These are phyloP conservation scores for Protonibea diacanthus DNA, from an alignment of 2,797 vertebrate species.

Conservation along the genomic window DNA sequence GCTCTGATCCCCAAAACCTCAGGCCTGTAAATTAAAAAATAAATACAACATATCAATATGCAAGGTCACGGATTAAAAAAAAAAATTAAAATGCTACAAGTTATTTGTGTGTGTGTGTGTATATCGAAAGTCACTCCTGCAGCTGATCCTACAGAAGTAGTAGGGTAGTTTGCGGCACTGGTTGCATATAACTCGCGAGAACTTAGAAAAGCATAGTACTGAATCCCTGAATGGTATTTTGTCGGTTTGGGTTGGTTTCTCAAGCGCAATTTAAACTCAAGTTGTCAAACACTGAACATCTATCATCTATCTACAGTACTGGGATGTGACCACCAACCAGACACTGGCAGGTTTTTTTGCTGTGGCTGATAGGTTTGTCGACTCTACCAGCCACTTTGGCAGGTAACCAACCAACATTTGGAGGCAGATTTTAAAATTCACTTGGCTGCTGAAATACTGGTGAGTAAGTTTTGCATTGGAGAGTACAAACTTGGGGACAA, in stretches of 20 bases:
- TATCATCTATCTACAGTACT: conserved; percentile 10
- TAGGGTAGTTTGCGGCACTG: conserved; percentile 80
- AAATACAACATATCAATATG: conserved; percentile 82
- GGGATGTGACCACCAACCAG: conserved; percentile 21
- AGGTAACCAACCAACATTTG: conserved; percentile 45
- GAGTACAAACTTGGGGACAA: conserved; percentile 8
- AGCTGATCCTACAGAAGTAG: conserved; percentile 75
- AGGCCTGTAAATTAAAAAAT: conserved; percentile 82
- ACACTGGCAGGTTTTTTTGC: conserved; percentile 26
- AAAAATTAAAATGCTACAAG: conserved; percentile 83
- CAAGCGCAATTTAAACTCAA: conserved; percentile 57
- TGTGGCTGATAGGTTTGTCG: conserved; percentile 22
- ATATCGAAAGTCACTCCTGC: conserved; percentile 79
- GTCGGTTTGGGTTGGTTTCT: conserved; percentile 71
- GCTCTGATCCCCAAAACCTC: conserved; percentile 69
- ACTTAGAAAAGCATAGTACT: conserved; percentile 88
- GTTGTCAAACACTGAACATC: conserved; percentile 11
- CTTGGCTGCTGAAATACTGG: conserved; percentile 48
- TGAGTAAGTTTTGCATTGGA: conserved; percentile 25
- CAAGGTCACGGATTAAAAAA: conserved; percentile 72
- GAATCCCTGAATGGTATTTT: conserved; percentile 88
- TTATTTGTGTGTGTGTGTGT: conserved; percentile 73
- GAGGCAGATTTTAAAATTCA: conserved; percentile 31
- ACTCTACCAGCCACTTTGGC: conserved; percentile 49
- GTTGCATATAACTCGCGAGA: conserved; percentile 87